Percentiles rank a stretch among this genome's conserved stretches.
These are phyloP conservation scores for Cetoscarus ocellatus DNA, from an alignment of 2,797 vertebrate genomes.

Conservation along the genomic window DNA sequence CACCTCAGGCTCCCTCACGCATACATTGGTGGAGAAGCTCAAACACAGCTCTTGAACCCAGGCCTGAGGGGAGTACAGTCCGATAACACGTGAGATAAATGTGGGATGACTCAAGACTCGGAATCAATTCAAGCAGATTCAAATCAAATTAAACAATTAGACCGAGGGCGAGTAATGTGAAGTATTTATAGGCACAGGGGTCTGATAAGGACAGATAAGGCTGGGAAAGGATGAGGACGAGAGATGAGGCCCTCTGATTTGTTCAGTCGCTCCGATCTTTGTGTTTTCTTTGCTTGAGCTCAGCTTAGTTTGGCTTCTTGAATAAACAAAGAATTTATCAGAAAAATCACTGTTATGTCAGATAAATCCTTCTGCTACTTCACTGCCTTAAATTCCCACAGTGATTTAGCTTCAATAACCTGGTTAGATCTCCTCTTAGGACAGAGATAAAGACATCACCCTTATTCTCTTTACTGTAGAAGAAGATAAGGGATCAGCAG, in stretches of 20 bases:
- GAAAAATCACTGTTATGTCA: background rate
- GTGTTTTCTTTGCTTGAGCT: background rate
- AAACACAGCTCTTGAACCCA: background rate
- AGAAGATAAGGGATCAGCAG: no score
- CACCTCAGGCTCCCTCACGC: conserved; percentile 1
- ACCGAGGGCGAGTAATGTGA: background rate
- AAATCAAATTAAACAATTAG: conserved; percentile 4
- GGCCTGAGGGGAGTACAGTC: background rate
- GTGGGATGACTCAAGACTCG: background rate
- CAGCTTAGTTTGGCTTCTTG: background rate
- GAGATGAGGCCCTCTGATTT: background rate
- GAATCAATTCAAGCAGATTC: background rate
- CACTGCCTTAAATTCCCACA: background rate
- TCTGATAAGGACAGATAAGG: background rate
- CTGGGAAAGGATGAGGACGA: background rate
- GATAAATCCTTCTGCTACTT: background rate
- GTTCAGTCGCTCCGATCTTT: background rate
- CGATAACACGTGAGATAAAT: background rate
- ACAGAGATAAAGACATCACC: background rate
- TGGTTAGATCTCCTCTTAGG: background rate
- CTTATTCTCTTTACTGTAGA: background rate
- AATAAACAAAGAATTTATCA: background rate
- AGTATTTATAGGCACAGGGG: background rate
- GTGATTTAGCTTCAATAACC: background rate
- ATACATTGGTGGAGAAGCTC: background rate